Percentiles rank a stretch among this genome's conserved stretches.
Evolutionary conservation across 23 tunicate genomes (phyloP).

Genomic region (Ciona savignyi): DNA sequence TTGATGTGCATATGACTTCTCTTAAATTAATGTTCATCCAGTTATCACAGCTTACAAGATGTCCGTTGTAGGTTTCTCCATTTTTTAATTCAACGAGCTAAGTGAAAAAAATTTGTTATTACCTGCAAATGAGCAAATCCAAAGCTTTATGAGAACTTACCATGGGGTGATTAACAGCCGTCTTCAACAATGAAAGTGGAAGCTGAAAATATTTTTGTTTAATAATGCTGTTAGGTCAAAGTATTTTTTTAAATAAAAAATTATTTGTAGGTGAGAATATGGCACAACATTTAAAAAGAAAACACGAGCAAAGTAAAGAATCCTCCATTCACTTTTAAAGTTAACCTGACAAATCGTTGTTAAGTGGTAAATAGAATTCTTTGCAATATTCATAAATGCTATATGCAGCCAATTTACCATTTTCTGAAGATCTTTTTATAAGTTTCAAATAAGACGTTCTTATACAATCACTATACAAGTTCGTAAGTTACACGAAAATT

Average conservation of each 20-base stretch:
- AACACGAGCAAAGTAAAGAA: too few species aligned
- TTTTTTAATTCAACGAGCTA: constrained; percentile 95
- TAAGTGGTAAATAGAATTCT: too few species aligned
- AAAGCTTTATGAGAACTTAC: constrained; percentile 9
- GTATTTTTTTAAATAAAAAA: neutral
- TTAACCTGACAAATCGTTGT: too few species aligned
- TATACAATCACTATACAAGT: too few species aligned
- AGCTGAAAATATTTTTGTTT: constrained; percentile 46
- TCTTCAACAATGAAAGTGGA: constrained; percentile 84
- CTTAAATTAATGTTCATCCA: constrained; percentile 97
- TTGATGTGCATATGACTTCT: constrained; percentile 97
- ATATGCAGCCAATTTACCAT: too few species aligned
- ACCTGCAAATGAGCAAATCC: neutral
- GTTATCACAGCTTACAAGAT: constrained; percentile 95
- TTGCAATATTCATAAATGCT: too few species aligned
- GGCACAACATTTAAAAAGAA: too few species aligned
- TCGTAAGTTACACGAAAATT: too few species aligned
- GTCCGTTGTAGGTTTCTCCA: constrained; percentile 99
- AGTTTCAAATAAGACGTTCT: too few species aligned
- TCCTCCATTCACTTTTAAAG: too few species aligned
- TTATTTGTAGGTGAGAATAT: too few species aligned
- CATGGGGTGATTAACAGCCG: constrained; percentile 98
- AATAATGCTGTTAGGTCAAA: neutral
- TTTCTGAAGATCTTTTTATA: too few species aligned
- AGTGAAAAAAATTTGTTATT: neutral